Conservation (phyloP, 2,113 vertebrate genomes). For the Carassius auratus region DNA sequence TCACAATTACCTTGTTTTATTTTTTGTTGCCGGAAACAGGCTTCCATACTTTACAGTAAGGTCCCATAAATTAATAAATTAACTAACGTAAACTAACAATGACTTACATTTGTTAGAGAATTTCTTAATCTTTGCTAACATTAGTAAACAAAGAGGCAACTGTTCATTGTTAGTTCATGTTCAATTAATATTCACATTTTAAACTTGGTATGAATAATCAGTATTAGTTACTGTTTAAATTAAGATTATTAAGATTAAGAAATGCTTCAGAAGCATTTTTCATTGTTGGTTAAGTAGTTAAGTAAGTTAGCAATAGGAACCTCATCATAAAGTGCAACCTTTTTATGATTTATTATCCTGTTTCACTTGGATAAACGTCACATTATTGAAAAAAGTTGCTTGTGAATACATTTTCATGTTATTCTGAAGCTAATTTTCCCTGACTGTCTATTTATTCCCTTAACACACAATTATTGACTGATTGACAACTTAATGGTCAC, state of each 20-base stretch:
- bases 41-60: background rate
- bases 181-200: background rate
- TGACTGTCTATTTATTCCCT: background rate
- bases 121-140: background rate
- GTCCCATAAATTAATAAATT: background rate
- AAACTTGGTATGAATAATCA: background rate
- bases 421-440: background rate
- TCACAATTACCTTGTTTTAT: too few relatives aligned
- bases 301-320: background rate
- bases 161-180: background rate
- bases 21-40: too few relatives aligned
- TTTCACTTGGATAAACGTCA: background rate
- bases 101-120: background rate
- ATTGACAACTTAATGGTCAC: background rate
- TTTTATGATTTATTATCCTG: background rate
- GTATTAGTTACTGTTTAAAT: background rate
- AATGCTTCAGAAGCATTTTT: background rate
- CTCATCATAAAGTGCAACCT: background rate
- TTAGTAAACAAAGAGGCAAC: background rate
- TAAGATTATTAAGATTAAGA: background rate
- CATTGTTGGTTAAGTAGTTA: background rate
- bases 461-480: background rate
- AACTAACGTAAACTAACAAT: background rate
- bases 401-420: background rate
- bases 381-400: background rate